Percentiles rank a stretch among this genome's conserved stretches.
These are phyloP conservation scores for Karalla daura DNA, from an alignment of 2,797 vertebrate genomes.

Conservation along the genomic window DNA sequence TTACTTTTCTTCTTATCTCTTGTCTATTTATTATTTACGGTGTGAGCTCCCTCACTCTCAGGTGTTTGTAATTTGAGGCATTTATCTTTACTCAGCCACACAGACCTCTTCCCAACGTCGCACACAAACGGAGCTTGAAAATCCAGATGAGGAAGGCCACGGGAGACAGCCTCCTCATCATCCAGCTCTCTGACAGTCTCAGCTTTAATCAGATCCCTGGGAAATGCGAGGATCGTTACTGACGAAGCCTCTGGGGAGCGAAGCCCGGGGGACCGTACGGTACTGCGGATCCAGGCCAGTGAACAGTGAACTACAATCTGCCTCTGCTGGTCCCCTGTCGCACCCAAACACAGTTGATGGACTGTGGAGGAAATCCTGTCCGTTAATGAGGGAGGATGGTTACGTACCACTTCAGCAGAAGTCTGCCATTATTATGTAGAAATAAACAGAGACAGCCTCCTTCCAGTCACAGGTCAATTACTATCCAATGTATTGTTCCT, in stretches of 20 bases:
- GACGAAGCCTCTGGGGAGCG: slow-evolving; percentile 8
- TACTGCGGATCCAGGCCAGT: slow-evolving; percentile 53
- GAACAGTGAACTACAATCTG: slow-evolving; percentile 62
- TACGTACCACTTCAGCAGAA: neutral
- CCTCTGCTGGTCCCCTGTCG: slow-evolving; percentile 11
- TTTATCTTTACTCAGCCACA: neutral
- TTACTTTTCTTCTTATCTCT: too few relatives aligned
- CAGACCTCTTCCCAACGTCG: neutral
- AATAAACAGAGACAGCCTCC: too few relatives aligned
- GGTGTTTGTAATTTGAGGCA: neutral
- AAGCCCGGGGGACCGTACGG: slow-evolving; percentile 32
- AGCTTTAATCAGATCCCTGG: slow-evolving; percentile 24
- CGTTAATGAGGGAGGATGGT: neutral
- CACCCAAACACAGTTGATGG: slow-evolving; percentile 9
- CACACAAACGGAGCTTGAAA: slow-evolving; percentile 36
- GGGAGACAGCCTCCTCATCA: slow-evolving; percentile 37
- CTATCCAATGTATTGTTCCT: too few relatives aligned
- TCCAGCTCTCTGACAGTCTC: slow-evolving; percentile 32
- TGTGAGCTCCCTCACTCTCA: neutral
- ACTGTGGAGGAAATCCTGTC: slow-evolving; percentile 9
- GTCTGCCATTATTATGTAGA: neutral
- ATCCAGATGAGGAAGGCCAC: slow-evolving; percentile 33
- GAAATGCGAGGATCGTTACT: slow-evolving; percentile 6
- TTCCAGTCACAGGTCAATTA: neutral
- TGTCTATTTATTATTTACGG: neutral